Evolutionary conservation across 2,888 invertebrate genomes (phyloP).

Genomic region (Sturmia bella): DNA sequence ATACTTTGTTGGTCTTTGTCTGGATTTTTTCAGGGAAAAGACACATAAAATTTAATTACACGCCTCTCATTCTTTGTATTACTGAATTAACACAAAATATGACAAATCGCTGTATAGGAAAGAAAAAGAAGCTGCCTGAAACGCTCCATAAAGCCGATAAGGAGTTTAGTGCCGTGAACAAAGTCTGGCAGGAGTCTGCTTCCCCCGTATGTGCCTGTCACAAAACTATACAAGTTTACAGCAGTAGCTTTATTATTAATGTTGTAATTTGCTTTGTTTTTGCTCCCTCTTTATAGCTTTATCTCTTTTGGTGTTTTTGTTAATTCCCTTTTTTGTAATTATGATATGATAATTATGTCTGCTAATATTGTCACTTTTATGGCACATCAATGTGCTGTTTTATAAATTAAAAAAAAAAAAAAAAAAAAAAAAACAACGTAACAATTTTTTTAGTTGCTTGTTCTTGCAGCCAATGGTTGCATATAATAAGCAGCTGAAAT

Average conservation of each 20-base stretch:
- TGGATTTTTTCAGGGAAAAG: conserved; percentile 44
- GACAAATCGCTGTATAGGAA: conserved; percentile 55
- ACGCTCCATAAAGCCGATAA: conserved; percentile 21
- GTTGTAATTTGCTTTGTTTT: conserved; percentile 42
- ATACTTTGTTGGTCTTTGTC: conserved; percentile 50
- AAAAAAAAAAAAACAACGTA: too few relatives aligned
- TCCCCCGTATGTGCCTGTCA: not conserved
- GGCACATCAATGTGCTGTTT: conserved; percentile 59
- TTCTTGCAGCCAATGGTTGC: conserved; percentile 36
- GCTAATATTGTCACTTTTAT: conserved; percentile 69
- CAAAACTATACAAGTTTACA: conserved; percentile 19
- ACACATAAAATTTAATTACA: conserved; percentile 69
- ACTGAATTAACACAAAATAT: conserved; percentile 62
- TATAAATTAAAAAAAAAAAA: conserved; percentile 26
- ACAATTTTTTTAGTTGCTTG: conserved; percentile 15
- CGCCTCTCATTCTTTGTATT: conserved; percentile 64
- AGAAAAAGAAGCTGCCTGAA: conserved; percentile 31
- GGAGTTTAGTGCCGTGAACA: conserved; percentile 29
- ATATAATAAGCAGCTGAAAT: conserved; percentile 46
- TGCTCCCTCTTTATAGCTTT: conserved; percentile 4
- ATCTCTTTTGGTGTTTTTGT: conserved; percentile 55
- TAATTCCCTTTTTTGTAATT: conserved; percentile 59
- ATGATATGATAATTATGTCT: conserved; percentile 67
- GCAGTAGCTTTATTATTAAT: conserved; percentile 55
- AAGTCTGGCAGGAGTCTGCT: conserved; percentile 12